Conservation (phyloP, 2,113 vertebrate genomes). For the Synodontis membranacea region DNA sequence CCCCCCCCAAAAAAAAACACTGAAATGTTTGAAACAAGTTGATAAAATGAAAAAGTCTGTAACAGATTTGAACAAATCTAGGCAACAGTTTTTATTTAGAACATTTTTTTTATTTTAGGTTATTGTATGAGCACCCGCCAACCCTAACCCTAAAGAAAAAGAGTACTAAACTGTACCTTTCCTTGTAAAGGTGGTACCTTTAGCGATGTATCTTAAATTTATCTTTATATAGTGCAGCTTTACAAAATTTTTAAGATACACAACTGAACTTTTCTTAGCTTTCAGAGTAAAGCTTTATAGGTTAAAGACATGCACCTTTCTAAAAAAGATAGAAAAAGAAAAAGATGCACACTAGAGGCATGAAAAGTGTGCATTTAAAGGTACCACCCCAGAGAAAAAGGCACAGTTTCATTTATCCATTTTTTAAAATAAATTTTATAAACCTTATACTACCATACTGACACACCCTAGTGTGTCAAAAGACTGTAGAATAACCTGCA, state of each 20-base stretch:
- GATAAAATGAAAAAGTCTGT: too few relatives aligned
- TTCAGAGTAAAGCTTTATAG: not conserved
- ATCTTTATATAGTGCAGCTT: not conserved
- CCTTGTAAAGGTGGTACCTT: not conserved
- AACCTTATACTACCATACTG: too few relatives aligned
- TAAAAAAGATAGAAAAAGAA: too few relatives aligned
- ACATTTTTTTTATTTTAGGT: not conserved
- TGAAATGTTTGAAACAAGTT: not conserved
- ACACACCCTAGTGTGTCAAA: not conserved
- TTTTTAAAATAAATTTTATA: not conserved
- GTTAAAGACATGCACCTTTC: not conserved
- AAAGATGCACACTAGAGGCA: not conserved
- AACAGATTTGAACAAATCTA: not conserved
- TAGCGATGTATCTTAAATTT: not conserved
- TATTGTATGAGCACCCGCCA: not conserved
- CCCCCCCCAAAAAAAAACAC: not conserved
- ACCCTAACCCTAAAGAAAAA: not conserved
- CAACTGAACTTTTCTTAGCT: not conserved
- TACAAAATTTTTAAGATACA: not conserved
- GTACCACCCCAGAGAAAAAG: not conserved
- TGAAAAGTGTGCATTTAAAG: not conserved
- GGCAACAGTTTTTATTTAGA: not conserved
- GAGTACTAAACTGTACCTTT: not conserved
- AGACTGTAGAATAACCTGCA: not conserved
- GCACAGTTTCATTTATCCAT: not conserved